Evolutionary conservation across 2,888 invertebrate species (phyloP).

Genomic region (Scaptomyza reducta): DNA sequence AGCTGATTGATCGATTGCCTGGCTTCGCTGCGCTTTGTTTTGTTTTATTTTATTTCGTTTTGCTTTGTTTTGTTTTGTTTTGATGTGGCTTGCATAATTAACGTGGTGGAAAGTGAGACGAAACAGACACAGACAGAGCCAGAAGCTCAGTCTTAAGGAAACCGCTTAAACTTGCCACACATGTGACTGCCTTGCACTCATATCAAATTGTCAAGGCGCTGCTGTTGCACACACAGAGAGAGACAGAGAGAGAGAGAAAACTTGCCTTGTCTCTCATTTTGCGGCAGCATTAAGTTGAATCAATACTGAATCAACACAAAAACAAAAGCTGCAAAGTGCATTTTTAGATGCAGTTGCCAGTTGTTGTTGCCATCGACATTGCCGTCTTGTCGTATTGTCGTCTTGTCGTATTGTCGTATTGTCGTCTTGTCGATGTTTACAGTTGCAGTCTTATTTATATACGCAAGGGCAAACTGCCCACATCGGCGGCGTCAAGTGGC

Average conservation of each 20-base stretch:
- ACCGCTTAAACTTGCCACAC: constrained; percentile 59
- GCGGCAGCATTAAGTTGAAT: constrained; percentile 45
- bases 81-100: constrained; percentile 73
- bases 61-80: not conserved
- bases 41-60: constrained; percentile 11
- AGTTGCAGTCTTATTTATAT: constrained; percentile 73
- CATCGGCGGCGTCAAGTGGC: constrained; percentile 59
- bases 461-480: constrained; percentile 76
- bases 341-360: constrained; percentile 26
- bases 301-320: constrained; percentile 50
- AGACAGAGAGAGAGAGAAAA: no score
- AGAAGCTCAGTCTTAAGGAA: constrained; percentile 25
- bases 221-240: constrained; percentile 5
- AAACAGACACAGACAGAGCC: constrained; percentile 11
- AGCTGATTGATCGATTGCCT: constrained; percentile 73
- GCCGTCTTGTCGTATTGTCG: constrained; percentile 26
- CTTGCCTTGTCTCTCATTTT: constrained; percentile 52
- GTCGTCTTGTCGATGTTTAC: constrained; percentile 54
- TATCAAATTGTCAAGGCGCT: constrained; percentile 65
- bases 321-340: constrained; percentile 28
- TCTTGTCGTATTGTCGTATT: constrained; percentile 20
- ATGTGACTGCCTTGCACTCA: constrained; percentile 34
- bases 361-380: constrained; percentile 22
- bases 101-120: constrained; percentile 67
- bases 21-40: constrained; percentile 6